Evolutionary conservation across 1,140 invertebrate genomes (phyloP), one percentile per base, ranked within the genome.

Genomic region (Centruroides sculpturatus): DNA sequence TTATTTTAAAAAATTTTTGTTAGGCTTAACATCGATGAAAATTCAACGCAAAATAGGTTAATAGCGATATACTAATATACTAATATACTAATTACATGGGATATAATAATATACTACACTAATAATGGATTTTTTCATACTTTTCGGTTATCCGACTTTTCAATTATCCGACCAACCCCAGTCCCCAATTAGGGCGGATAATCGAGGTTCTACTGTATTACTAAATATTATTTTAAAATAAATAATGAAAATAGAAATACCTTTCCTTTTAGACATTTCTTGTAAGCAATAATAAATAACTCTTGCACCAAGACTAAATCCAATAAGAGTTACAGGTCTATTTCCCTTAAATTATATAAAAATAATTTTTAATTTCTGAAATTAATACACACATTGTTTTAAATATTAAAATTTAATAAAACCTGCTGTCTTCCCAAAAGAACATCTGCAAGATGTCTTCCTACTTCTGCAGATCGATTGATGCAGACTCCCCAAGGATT

Each of bases 401-500:
- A 41, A 47, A 56, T 56, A 7, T 56, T n/a, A 35, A 34, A 58
- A 35, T 49, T 1, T 11, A 50, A 51, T 47, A 56, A 49, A 73
- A 64, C 76, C 70, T 86, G 84, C 66, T 82, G 75, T 61, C 82
- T 70, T 10, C 77, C 72, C 3, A 85, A 67, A 5, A 86, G 70
- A 36, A 85, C 80, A 61, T 85, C 81, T 5, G 85, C 85, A 10
- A 87, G 71, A 68, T 84, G 81, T 69, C 82, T 78, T 2, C 85
- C 85, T 36, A 82, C 79, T 72, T 84, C 77, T 11, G 79, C 77
- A 36, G 82, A 79, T 54, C 84, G 70, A 57, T 82, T 70, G 60
- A 82, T 79, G 69, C 83, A 85, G 3, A 86, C 84, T 56, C 82
- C 82, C 85, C 85, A 86, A 3, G 85, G 84, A 71, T 86, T 86